Evolutionary conservation across 2,888 invertebrate genomes (phyloP).

Genomic region (Dusona sp.): DNA sequence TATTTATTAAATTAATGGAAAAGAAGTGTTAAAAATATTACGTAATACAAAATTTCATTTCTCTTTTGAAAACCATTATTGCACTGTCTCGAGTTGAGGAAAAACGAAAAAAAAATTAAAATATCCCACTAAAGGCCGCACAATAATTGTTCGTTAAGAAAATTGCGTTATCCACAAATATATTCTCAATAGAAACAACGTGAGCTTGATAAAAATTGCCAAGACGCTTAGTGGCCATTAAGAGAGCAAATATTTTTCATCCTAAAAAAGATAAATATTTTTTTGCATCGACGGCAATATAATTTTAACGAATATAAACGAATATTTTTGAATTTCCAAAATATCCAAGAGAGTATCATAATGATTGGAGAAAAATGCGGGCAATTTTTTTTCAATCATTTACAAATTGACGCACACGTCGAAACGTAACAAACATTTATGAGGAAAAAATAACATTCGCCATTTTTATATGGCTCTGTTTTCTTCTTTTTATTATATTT

Average conservation of each 20-base stretch:
- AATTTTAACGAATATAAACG: constrained; percentile 16
- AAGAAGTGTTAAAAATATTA: not conserved
- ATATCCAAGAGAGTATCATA: not conserved
- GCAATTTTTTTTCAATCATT: constrained; percentile 48
- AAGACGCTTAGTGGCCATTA: not conserved
- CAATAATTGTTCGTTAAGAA: not conserved
- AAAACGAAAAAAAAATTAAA: not conserved
- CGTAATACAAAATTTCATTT: not conserved
- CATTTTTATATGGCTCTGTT: constrained; percentile 30
- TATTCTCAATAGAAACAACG: not conserved
- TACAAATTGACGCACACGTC: constrained; percentile 8
- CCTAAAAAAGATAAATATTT: not conserved
- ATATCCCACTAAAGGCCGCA: not conserved
- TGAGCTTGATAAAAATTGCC: not conserved
- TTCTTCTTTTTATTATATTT: not conserved
- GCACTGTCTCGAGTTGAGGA: not conserved
- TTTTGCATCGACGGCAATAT: not conserved
- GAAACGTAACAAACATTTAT: constrained; percentile 15
- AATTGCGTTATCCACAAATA: not conserved
- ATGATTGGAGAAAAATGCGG: constrained; percentile 52
- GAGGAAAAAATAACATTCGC: not conserved
- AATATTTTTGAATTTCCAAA: constrained; percentile 30
- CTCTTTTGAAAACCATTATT: not conserved
- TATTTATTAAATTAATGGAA: not conserved
- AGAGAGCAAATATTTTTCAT: constrained; percentile 3